These are phyloP conservation scores for Agrochola lychnidis DNA, from an alignment of 2,888 invertebrate genomes.

Conservation along the genomic window DNA sequence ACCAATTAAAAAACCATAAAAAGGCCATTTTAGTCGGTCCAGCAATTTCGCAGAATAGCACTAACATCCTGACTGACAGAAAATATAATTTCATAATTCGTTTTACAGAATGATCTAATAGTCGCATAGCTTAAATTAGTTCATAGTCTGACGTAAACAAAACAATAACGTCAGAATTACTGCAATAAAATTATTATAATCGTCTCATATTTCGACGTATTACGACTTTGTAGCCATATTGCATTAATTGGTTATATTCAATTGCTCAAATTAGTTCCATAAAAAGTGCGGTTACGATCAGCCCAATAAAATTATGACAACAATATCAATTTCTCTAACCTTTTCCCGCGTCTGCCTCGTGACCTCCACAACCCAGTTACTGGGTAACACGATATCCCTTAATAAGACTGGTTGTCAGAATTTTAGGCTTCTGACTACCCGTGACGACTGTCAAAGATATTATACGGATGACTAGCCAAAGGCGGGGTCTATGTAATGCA, in stretches of 20 bases:
- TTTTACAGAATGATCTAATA: slow-evolving; percentile 22
- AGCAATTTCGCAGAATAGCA: slow-evolving; percentile 24
- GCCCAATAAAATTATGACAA: not conserved
- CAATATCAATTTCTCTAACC: not conserved
- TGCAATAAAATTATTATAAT: not conserved
- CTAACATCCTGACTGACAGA: slow-evolving; percentile 13
- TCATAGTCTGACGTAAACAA: not conserved
- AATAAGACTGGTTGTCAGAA: not conserved
- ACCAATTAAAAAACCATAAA: slow-evolving; percentile 34
- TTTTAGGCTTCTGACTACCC: not conserved
- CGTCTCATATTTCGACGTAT: not conserved
- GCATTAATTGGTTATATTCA: not conserved
- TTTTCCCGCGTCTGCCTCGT: too few relatives aligned
- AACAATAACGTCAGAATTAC: not conserved
- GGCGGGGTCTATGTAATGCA: not conserved
- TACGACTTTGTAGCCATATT: not conserved
- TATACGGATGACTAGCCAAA: not conserved
- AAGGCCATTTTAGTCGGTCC: slow-evolving; percentile 17
- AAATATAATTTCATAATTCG: slow-evolving; percentile 23
- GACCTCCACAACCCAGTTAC: not conserved
- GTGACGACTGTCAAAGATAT: too few relatives aligned
- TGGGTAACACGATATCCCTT: not conserved
- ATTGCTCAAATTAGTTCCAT: not conserved
- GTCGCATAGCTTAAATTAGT: not conserved
- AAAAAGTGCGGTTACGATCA: not conserved